Conservation (phyloP, 2,113 vertebrate genomes). For the Eurystomus gularis region DNA sequence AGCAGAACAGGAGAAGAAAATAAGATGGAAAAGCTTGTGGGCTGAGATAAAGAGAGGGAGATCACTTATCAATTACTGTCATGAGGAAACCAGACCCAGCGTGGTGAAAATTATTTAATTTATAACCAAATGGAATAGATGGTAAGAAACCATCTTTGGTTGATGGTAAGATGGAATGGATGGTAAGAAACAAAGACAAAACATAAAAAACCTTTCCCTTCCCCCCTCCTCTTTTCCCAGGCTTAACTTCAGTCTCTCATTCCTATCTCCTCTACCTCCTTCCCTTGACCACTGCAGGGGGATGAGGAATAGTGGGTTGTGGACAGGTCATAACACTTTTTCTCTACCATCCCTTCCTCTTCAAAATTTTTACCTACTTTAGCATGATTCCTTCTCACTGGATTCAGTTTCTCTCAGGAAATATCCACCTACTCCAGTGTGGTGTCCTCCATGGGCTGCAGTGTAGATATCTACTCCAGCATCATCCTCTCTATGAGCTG, state of each 20-base stretch:
- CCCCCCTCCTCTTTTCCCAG: background rate
- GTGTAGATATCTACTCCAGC: background rate
- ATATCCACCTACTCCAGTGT: fast-evolving
- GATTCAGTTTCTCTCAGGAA: background rate
- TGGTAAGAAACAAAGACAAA: background rate
- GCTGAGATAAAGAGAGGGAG: background rate
- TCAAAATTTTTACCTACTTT: background rate
- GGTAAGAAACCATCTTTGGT: no score
- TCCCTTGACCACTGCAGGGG: fast-evolving
- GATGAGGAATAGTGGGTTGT: fast-evolving
- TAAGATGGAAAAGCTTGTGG: background rate
- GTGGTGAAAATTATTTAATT: background rate
- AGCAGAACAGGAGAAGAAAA: background rate
- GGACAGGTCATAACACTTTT: background rate
- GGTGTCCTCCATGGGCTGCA: background rate
- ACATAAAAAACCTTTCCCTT: background rate
- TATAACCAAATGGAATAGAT: background rate
- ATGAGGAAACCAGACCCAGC: background rate
- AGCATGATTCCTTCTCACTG: background rate
- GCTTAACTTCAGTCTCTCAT: background rate
- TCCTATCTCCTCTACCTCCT: background rate
- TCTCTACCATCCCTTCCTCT: background rate
- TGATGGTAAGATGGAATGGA: no score
- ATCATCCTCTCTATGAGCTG: fast-evolving
- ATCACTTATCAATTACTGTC: background rate